Percentiles rank a stretch among this genome's conserved stretches.
phyloP scores from a whole-genome alignment of 2,113 vertebrate species.

The Notothenia coriiceps region DNA sequence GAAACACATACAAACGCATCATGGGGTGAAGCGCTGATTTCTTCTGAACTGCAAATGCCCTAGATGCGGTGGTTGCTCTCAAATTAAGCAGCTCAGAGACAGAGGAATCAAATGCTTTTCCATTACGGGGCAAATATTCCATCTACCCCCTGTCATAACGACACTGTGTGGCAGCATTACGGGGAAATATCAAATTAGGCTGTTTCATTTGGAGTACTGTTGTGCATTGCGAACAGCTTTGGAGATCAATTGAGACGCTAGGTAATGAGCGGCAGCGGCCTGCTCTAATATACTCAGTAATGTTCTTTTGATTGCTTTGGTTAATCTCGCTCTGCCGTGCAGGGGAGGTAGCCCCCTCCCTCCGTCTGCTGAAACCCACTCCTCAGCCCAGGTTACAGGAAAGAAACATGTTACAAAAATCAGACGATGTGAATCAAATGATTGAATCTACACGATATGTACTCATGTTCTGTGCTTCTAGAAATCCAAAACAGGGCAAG shows the following conservation, averaged over 20 bases:
- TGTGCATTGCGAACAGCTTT: conserved; percentile 78
- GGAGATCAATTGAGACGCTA: conserved; percentile 79
- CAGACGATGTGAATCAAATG: conserved; percentile 28
- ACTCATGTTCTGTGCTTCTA: conserved; percentile 9
- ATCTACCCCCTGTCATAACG: conserved; percentile 74
- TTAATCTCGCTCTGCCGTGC: conserved; percentile 78
- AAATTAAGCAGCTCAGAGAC: conserved; percentile 76
- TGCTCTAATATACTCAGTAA: conserved; percentile 82
- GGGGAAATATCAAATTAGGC: conserved; percentile 84
- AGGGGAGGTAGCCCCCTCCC: conserved; percentile 29
- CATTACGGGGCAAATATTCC: conserved; percentile 79
- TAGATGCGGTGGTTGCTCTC: conserved; percentile 46
- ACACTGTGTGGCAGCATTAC: conserved; percentile 78
- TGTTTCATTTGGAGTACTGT: conserved; percentile 83
- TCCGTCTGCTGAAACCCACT: conserved; percentile 20
- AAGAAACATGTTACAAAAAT: conserved; percentile 8
- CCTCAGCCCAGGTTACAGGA: conserved; percentile 47
- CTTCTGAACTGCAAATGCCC: conserved; percentile 47
- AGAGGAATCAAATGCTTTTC: conserved; percentile 80
- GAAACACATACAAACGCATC: conserved; percentile 28
- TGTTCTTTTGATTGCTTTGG: conserved; percentile 86
- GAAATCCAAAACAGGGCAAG: conserved; percentile 12
- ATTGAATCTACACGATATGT: conserved; percentile 29
- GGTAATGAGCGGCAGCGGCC: conserved; percentile 81
- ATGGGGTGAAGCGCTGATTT: conserved; percentile 37